Percentiles rank a stretch among this genome's conserved stretches.
These are phyloP conservation scores for Pristionchus exspectatus DNA, from an alignment of 2,888 invertebrate genomes.

Conservation along the genomic window DNA sequence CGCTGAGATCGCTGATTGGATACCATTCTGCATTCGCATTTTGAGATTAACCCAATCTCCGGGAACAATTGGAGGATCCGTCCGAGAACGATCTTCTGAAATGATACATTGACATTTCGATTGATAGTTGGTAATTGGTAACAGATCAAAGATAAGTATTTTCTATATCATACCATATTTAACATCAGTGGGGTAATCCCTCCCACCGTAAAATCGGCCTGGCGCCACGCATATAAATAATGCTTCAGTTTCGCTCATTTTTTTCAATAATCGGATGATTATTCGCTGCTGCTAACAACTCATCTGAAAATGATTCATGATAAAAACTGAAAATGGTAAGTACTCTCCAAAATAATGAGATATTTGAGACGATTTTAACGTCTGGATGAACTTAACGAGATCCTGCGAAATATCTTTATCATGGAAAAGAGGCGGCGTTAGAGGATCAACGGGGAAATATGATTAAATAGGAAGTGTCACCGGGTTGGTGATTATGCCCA, in stretches of 20 bases:
- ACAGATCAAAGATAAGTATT: not conserved
- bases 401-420: not conserved
- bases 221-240: slow-evolving; percentile 8
- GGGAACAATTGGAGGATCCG: slow-evolving; percentile 1
- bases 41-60: slow-evolving; percentile 33
- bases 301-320: not conserved
- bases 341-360: not conserved
- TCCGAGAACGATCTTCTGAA: not conserved
- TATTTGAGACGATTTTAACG: not conserved
- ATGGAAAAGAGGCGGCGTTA: not conserved
- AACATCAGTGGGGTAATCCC: slow-evolving; percentile 12
- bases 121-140: not conserved
- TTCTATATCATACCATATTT: not conserved
- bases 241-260: slow-evolving; percentile 34
- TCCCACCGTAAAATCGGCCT: slow-evolving; percentile 13
- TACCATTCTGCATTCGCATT: not conserved
- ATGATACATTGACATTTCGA: not conserved
- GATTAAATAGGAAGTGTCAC: not conserved
- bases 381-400: not conserved
- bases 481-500: not conserved
- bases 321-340: not conserved
- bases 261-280: slow-evolving; percentile 1
- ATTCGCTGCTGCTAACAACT: not conserved
- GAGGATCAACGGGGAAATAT: not conserved
- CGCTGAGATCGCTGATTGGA: not conserved